phyloP scores from a whole-genome alignment of 2,113 vertebrate species.

The Lanius ludovicianus region DNA sequence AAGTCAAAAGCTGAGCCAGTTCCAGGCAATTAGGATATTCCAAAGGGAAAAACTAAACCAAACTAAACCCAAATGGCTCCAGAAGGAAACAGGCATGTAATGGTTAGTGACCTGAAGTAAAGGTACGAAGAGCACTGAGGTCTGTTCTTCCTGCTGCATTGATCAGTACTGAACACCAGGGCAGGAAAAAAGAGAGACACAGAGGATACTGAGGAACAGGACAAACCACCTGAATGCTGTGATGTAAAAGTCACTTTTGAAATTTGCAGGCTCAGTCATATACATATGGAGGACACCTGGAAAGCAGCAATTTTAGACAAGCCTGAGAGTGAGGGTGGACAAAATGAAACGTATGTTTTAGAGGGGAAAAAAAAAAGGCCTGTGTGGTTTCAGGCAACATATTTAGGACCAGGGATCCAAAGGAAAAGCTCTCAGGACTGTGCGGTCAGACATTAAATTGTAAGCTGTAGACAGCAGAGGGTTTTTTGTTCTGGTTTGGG shows the following conservation, averaged over 20 bases:
- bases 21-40: not conserved
- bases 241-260: not conserved
- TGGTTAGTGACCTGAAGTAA: not conserved
- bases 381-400: conserved; percentile 43
- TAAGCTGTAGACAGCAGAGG: conserved; percentile 21
- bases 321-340: not conserved
- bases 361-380: not conserved
- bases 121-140: fast-evolving
- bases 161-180: not conserved
- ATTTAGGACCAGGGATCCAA: conserved; percentile 33
- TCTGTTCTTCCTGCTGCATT: not conserved
- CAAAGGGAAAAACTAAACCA: not conserved
- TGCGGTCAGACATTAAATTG: conserved; percentile 53
- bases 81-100: not conserved
- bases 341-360: not conserved
- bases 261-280: not conserved
- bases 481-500: not conserved
- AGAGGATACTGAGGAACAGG: not conserved
- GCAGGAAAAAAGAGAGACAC: not conserved
- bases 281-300: conserved; percentile 29
- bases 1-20: not conserved
- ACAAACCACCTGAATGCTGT: not conserved
- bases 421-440: not conserved
- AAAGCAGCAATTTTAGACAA: not conserved
- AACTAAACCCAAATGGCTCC: not conserved